Evolutionary conservation across 1,140 invertebrate genomes (phyloP).

Genomic region (Drosophila ficusphila): DNA sequence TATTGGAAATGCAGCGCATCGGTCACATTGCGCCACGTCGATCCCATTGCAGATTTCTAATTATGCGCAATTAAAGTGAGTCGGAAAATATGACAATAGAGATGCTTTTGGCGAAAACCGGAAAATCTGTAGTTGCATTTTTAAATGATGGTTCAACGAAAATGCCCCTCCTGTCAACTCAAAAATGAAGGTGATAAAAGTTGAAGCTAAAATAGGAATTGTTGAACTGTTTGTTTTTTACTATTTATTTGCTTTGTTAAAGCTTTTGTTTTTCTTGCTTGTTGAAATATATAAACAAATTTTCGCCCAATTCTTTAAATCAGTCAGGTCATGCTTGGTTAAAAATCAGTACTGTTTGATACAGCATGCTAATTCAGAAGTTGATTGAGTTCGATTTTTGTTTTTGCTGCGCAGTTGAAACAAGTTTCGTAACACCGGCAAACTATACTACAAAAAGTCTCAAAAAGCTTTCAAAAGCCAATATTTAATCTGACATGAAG

Average conservation of each 20-base stretch:
- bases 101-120: not conserved
- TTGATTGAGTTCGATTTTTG: conserved; percentile 14
- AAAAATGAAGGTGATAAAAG: too few species aligned
- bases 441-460: conserved; percentile 24
- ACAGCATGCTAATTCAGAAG: not conserved
- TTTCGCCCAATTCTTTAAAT: too few species aligned
- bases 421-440: conserved; percentile 27
- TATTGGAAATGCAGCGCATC: conserved; percentile 1
- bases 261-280: too few species aligned
- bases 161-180: too few species aligned
- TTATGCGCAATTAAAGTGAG: conserved; percentile 14
- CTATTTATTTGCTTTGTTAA: too few species aligned
- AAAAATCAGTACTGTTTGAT: not conserved
- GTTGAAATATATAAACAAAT: too few species aligned
- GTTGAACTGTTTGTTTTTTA: too few species aligned
- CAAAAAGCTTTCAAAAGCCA: conserved; percentile 25
- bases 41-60: conserved; percentile 6
- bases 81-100: not conserved
- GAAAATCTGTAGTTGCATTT: too few species aligned
- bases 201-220: too few species aligned
- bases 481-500: conserved; percentile 13
- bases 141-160: too few species aligned
- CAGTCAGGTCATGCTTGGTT: too few species aligned
- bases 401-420: conserved; percentile 58
- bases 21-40: conserved; percentile 10